Evolutionary conservation across 1,140 invertebrate species (phyloP).

Genomic region (Pogonognathellus flavescens): DNA sequence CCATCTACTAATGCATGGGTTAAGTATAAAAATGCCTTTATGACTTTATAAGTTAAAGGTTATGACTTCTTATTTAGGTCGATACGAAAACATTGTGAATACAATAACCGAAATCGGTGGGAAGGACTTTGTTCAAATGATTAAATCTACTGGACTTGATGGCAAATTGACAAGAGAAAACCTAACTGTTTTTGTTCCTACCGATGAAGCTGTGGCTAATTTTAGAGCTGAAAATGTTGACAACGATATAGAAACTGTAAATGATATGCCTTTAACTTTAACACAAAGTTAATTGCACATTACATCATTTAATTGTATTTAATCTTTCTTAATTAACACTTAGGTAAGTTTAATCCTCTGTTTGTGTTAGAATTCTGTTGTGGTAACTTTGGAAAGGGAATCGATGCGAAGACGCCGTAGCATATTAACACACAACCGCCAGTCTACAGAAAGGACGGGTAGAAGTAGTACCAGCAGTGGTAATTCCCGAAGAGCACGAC

Average conservation of each 20-base stretch:
- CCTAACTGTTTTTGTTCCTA: conserved; percentile 75
- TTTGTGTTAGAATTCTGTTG: not conserved
- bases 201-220: conserved; percentile 71
- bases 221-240: conserved; percentile 5
- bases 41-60: no score
- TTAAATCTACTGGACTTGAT: conserved; percentile 70
- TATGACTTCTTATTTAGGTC: no score
- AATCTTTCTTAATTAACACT: not conserved
- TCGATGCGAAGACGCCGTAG: conserved; percentile 22
- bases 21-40: no score
- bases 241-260: conserved; percentile 27
- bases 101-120: conserved; percentile 73
- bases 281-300: not conserved
- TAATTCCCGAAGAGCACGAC: not conserved
- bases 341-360: no score
- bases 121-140: conserved; percentile 73
- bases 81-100: conserved; percentile 67
- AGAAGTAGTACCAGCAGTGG: not conserved
- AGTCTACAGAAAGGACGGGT: not conserved
- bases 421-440: conserved; percentile 22
- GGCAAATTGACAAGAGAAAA: conserved; percentile 71
- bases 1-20: no score
- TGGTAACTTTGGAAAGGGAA: conserved; percentile 28
- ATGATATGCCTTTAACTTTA: not conserved
- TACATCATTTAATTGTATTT: not conserved